These are phyloP conservation scores for Montipora sp. DNA, from an alignment of 64 coral and sea anemone genomes.

Conservation along the genomic window DNA sequence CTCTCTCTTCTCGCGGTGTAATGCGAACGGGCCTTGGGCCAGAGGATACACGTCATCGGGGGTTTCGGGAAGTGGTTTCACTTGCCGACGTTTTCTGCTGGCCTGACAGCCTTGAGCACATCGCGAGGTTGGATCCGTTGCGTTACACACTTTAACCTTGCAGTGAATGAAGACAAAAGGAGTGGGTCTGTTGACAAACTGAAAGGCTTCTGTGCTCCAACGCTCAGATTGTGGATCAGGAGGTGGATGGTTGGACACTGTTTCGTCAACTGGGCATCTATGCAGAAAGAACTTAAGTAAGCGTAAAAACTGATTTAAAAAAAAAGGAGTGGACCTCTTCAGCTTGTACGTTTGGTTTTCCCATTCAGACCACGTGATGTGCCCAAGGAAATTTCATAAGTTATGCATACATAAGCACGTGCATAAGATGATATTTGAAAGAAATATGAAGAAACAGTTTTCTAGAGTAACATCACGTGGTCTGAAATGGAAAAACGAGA, in stretches of 20 bases:
- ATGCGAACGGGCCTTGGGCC: slow-evolving; percentile 20
- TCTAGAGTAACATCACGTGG: neutral
- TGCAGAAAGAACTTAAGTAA: neutral
- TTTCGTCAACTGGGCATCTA: slow-evolving; percentile 55
- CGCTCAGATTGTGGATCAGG: slow-evolving; percentile 38
- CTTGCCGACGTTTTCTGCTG: neutral
- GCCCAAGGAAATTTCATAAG: too few species aligned
- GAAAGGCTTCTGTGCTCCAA: slow-evolving; percentile 79
- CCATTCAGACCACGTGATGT: too few species aligned
- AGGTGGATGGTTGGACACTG: slow-evolving; percentile 34
- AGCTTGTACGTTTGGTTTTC: too few species aligned
- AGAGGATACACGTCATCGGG: slow-evolving; percentile 1
- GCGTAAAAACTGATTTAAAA: neutral
- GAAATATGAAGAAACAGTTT: too few species aligned
- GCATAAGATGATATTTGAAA: too few species aligned
- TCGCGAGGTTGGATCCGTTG: slow-evolving; percentile 67
- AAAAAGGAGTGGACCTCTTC: too few species aligned
- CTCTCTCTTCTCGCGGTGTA: slow-evolving; percentile 12
- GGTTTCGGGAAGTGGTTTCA: neutral
- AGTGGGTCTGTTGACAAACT: slow-evolving; percentile 59
- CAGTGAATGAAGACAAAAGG: slow-evolving; percentile 86
- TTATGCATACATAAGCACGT: too few species aligned
- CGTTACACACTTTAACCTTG: slow-evolving; percentile 76
- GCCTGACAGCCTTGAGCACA: slow-evolving; percentile 60
- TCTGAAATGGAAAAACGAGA: too few species aligned